Evolutionary conservation across 2,888 invertebrate species (phyloP), one percentile per base, ranked within the genome.

Genomic region (Spodoptera littoralis): DNA sequence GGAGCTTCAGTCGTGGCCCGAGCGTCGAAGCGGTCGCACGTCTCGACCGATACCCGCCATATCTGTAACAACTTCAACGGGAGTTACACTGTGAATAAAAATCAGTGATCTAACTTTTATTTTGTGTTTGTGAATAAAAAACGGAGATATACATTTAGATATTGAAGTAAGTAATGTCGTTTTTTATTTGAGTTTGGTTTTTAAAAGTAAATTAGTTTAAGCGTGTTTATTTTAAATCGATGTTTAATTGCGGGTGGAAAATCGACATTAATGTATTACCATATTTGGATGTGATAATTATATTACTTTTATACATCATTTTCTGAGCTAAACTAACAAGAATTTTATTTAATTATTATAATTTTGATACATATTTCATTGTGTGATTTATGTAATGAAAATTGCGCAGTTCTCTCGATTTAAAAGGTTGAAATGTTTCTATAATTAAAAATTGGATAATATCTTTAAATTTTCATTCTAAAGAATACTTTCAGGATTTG

Each of bases 91-190:
- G 76, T 81, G 78, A 65, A 47, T 56, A 49, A 56, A 65, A 65
- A 48, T 56, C 64, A n/a, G 77, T 79, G 79, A 57, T 67, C 8
- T 42, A 74, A 78, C 75, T 78, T 79, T 76, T 72, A 68, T 69
- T 64, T 54, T 70, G 78, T 78, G 80, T 74, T 64, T 62, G 64
- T 62, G 80, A 9, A 67, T 55, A 56, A 66, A 74, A 74, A 76
- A 63, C 65, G 78, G 69, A 60, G 67, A 74, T 60, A 56, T 55
- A 63, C 67, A 54, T 46, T 64, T 63, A 61, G 45, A 13, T 42
- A 47, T 64, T 46, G n/a, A 67, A 63, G 78, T 78, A 70, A 78
- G 78, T 78, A 65, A 30, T 8, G 13, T 42, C 43, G 9, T 27
- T 59, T 51, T 22, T 54, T 50, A 8, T 60, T 64, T 46, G 24